These are phyloP conservation scores for Enteromius viviparus DNA, from an alignment of 2,797 vertebrate species.

Conservation along the genomic window DNA sequence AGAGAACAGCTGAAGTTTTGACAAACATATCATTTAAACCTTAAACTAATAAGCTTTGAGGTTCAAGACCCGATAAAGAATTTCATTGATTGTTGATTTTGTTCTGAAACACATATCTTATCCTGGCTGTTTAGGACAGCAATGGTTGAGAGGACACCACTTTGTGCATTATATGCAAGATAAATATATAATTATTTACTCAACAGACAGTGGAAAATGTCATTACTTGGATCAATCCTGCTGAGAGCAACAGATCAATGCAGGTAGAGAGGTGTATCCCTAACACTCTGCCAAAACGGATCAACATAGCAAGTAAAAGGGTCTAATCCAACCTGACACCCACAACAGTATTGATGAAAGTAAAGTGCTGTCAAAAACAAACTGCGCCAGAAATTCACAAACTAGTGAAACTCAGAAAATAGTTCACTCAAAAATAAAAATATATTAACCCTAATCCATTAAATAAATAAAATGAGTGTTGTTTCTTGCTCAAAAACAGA, in stretches of 20 bases:
- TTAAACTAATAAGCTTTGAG: background rate
- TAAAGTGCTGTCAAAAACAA: constrained; percentile 19
- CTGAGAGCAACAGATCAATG: constrained; percentile 49
- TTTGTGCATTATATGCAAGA: constrained; percentile 34
- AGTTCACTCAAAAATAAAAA: background rate
- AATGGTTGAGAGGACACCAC: background rate
- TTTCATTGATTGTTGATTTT: background rate
- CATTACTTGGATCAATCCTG: constrained; percentile 30
- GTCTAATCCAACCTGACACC: constrained; percentile 40
- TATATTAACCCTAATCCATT: background rate
- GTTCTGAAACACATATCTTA: background rate
- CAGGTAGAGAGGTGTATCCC: constrained; percentile 21
- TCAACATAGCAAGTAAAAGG: constrained; percentile 43
- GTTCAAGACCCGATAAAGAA: background rate
- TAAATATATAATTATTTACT: constrained; percentile 37
- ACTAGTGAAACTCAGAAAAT: no score
- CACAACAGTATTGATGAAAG: constrained; percentile 24
- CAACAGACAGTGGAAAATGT: constrained; percentile 29
- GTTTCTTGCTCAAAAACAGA: background rate
- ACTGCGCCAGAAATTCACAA: background rate
- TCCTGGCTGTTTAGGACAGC: background rate
- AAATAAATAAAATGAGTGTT: background rate
- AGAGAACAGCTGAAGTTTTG: background rate
- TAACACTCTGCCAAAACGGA: constrained; percentile 35
- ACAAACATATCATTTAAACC: background rate